Conservation (phyloP, 2,797 vertebrate species). For the Spinibarbus caldwelli region DNA sequence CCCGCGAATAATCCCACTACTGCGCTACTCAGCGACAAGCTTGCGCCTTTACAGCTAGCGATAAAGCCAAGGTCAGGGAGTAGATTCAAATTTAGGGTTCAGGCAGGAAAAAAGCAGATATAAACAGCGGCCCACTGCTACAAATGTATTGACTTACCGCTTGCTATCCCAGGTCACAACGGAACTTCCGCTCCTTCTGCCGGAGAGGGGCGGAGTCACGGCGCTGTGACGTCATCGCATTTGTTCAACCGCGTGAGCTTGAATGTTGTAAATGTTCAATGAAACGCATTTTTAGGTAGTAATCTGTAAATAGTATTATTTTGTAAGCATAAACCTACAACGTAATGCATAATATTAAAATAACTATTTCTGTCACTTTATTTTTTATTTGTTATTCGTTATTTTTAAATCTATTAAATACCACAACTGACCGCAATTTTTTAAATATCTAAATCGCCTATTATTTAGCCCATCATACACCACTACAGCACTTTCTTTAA, state of each 20-base stretch:
- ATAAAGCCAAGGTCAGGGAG: neutral
- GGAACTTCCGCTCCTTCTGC: conserved; percentile 79
- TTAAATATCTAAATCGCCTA: neutral
- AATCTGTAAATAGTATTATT: neutral
- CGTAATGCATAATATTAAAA: neutral
- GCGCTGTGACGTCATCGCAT: conserved; percentile 50
- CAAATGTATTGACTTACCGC: conserved; percentile 77
- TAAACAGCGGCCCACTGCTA: conserved; percentile 61
- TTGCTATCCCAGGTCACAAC: conserved; percentile 80
- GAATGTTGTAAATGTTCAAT: conserved; percentile 48
- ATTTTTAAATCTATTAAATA: neutral
- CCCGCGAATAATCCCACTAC: conserved; percentile 58
- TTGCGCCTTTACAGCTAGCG: neutral
- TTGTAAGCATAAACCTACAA: neutral
- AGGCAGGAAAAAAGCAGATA: conserved; percentile 42
- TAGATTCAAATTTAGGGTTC: neutral
- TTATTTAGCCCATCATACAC: neutral
- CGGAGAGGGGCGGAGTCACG: conserved; percentile 65
- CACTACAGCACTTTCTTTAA: neutral
- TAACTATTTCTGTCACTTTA: neutral
- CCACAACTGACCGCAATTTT: neutral
- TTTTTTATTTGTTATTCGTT: neutral
- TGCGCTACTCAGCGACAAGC: neutral
- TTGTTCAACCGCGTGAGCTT: conserved; percentile 20
- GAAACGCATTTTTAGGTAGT: neutral